phyloP scores from a whole-genome alignment of 2,113 vertebrate genomes.

The Psophia crepitans region DNA sequence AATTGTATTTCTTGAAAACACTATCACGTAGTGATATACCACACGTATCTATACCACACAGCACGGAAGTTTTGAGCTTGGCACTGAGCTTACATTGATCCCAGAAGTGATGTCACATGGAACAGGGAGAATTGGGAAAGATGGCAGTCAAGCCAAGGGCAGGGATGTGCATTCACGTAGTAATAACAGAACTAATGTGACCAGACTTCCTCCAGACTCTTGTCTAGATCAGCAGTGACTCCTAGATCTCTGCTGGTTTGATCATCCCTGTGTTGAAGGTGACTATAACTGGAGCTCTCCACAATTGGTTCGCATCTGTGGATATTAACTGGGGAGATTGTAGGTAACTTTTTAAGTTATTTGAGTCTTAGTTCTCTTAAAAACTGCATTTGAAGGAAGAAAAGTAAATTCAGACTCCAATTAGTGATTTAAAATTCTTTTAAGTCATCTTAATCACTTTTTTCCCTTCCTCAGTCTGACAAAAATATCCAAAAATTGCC shows the following conservation, averaged over 20 bases:
- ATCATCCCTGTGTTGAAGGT: neutral
- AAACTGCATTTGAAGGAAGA: neutral
- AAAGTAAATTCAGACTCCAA: neutral
- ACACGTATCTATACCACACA: accelerated
- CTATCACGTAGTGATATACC: too few relatives aligned
- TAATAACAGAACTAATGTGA: neutral
- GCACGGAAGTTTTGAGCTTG: neutral
- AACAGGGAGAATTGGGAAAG: accelerated
- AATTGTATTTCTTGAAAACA: neutral
- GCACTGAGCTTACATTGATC: neutral
- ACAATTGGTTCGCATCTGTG: neutral
- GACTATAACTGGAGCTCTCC: neutral
- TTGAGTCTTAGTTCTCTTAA: neutral
- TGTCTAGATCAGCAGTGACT: neutral
- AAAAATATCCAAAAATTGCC: neutral
- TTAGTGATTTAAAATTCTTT: neutral
- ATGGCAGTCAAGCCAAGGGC: neutral
- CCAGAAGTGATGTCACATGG: neutral
- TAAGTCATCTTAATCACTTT: neutral
- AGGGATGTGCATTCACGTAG: neutral
- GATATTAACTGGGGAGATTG: neutral
- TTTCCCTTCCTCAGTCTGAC: neutral
- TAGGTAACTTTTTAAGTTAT: neutral
- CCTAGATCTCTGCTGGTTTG: neutral
- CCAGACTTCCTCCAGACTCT: neutral